phyloP scores from a whole-genome alignment of 1,140 invertebrate species.

The Artemia franciscana region DNA sequence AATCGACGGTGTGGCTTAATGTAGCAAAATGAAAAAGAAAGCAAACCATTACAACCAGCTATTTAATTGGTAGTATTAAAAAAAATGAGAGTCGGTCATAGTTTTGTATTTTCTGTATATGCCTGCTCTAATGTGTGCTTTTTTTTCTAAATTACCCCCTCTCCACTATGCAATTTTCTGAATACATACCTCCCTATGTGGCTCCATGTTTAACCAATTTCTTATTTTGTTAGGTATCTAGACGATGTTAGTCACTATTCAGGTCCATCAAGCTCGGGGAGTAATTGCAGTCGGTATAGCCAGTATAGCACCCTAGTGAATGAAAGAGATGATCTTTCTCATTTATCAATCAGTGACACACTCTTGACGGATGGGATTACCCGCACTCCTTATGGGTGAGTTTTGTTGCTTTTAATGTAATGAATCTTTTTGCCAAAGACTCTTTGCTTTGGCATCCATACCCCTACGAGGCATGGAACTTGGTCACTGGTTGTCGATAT shows the following conservation, averaged over 20 bases:
- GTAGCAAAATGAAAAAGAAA: too few species aligned
- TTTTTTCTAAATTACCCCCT: too few species aligned
- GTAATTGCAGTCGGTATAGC: background rate
- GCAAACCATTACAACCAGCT: too few species aligned
- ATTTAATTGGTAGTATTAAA: too few species aligned
- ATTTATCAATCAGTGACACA: background rate
- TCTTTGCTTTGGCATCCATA: background rate
- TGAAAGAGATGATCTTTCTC: background rate
- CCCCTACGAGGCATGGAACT: background rate
- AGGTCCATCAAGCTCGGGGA: background rate
- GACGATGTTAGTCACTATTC: background rate
- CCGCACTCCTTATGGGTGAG: background rate
- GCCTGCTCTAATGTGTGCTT: too few species aligned
- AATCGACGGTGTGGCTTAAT: too few species aligned
- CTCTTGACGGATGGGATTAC: background rate
- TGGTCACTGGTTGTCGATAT: background rate
- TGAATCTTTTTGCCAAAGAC: background rate
- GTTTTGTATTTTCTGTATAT: too few species aligned
- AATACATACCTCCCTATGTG: too few species aligned
- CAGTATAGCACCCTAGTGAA: background rate
- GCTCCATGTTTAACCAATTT: too few species aligned
- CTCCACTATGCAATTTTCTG: too few species aligned
- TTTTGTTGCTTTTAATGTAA: background rate
- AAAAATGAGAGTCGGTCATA: too few species aligned
- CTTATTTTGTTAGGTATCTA: background rate